A percentile compares a stretch with the other conserved stretches of the same genome.
Evolutionary conservation across 2,888 invertebrate genomes (phyloP).

Genomic region (Hofmannophila pseudospretella): DNA sequence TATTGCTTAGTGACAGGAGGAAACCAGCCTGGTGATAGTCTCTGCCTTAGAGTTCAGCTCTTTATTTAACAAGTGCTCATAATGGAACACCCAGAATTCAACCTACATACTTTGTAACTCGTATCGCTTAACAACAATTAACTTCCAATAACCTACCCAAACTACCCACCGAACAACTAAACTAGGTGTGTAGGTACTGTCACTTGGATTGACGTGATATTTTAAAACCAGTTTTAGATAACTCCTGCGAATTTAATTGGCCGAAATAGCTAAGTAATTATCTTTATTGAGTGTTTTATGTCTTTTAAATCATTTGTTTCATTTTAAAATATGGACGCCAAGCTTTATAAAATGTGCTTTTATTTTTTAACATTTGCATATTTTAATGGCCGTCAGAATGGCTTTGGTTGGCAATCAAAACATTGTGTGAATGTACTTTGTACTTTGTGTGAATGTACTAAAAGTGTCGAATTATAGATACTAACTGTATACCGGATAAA

Average conservation of each 20-base stretch:
- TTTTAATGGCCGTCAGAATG: conserved; percentile 4
- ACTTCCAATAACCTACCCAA: background rate
- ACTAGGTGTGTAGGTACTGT: background rate
- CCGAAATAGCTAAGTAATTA: conserved; percentile 15
- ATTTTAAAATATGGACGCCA: conserved; percentile 3
- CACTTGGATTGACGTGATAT: conserved; percentile 2
- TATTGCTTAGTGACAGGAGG: too few relatives aligned
- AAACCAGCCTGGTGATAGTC: too few relatives aligned
- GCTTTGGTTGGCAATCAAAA: background rate
- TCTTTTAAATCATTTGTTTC: conserved; percentile 11
- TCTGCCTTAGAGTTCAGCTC: too few relatives aligned
- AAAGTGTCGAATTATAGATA: background rate
- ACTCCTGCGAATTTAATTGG: conserved; percentile 14
- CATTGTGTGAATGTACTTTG: background rate
- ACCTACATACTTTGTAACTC: too few relatives aligned
- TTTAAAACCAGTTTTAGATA: conserved; percentile 14
- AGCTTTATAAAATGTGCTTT: background rate
- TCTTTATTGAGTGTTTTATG: conserved; percentile 11
- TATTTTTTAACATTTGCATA: conserved; percentile 7
- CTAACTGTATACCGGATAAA: too few relatives aligned
- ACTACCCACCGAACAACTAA: background rate
- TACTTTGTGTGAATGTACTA: background rate
- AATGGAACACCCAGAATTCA: too few relatives aligned
- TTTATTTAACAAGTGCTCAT: too few relatives aligned
- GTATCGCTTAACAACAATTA: too few relatives aligned